Percentiles rank a stretch among this genome's conserved stretches.
Evolutionary conservation across 2,888 invertebrate genomes (phyloP).

Genomic region (Brenthis daphne): DNA sequence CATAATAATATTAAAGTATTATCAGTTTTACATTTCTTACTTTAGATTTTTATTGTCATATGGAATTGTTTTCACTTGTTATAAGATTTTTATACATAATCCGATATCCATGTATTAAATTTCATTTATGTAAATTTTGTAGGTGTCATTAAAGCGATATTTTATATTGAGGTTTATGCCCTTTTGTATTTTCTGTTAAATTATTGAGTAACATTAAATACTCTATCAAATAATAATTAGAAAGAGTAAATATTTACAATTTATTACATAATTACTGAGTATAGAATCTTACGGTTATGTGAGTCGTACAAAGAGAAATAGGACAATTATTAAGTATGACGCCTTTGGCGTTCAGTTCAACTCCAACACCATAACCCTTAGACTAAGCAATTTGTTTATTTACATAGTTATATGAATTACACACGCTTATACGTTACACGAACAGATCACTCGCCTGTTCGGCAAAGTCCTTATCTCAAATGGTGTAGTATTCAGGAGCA

Average conservation of each 20-base stretch:
- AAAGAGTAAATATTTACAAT: constrained; percentile 65
- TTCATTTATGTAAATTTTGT: constrained; percentile 8
- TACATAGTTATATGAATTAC: constrained; percentile 38
- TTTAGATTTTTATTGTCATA: too few species aligned
- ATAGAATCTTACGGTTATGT: constrained; percentile 54
- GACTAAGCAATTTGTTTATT: constrained; percentile 38
- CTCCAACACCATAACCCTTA: constrained; percentile 53
- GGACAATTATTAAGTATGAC: constrained; percentile 49
- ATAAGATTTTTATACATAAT: constrained; percentile 8
- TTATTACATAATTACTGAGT: constrained; percentile 62
- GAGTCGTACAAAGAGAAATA: constrained; percentile 55
- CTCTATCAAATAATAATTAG: constrained; percentile 32
- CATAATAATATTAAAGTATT: too few species aligned
- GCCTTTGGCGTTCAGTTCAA: constrained; percentile 63
- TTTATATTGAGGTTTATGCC: constrained; percentile 8
- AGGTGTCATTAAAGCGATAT: not conserved
- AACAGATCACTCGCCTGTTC: constrained; percentile 79
- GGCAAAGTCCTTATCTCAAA: constrained; percentile 82
- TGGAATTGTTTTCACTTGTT: too few species aligned
- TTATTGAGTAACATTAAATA: constrained; percentile 25
- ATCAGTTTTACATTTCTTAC: too few species aligned
- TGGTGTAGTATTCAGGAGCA: constrained; percentile 93
- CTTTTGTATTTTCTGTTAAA: constrained; percentile 23
- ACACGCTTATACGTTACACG: constrained; percentile 57
- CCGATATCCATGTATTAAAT: constrained; percentile 5